Evolutionary conservation across 2,888 invertebrate genomes (phyloP), one percentile per base, ranked within the genome.

Genomic region (Panzeria rudis): DNA sequence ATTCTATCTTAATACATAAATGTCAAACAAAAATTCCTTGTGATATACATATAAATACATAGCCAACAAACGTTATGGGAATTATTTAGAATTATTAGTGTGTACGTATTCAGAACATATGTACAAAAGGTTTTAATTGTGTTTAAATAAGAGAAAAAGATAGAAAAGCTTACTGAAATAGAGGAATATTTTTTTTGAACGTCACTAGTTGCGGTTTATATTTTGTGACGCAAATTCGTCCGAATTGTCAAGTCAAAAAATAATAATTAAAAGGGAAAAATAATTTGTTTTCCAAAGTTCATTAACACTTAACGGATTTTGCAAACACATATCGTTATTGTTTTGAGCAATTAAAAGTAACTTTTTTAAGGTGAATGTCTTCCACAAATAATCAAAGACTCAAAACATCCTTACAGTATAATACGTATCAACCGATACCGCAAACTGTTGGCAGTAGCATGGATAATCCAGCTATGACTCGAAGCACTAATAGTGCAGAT

Each of bases 381-480:
- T 82, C 86, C 78, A 75, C 71, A 77, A 69, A 29, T 69, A 88
- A 88, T 69, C 86, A 86, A 78, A 87, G 85, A 66, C 79, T 61
- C 71, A 82, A 75, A 56, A 20, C 50, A 23, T 62, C 69, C 35
- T 81, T 81, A 54, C 83, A 81, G 66, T 72, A 84, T 75, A 61
- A 76, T 66, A 78, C 86, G 78, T 91, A 91, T 87, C 88, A 89
- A 87, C 89, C 90, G 87, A 89, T 91, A 86, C 88, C 90, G 73
- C 90, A 90, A 66, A 88, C 86, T 82, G 72, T 69, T 62, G 76
- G 25, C 41, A 77, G n/a, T 59, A 79, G 15, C 29, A 91, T 91
- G 91, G 91, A 91, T 75, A 91, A 91, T 86, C 89, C 91, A 50
- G 90, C 89, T 44, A 87, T 90, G 87, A 82, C 86, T 78, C 88